Evolutionary conservation across 2,113 vertebrate genomes (phyloP).

Genomic region (Xyrauchen texanus): DNA sequence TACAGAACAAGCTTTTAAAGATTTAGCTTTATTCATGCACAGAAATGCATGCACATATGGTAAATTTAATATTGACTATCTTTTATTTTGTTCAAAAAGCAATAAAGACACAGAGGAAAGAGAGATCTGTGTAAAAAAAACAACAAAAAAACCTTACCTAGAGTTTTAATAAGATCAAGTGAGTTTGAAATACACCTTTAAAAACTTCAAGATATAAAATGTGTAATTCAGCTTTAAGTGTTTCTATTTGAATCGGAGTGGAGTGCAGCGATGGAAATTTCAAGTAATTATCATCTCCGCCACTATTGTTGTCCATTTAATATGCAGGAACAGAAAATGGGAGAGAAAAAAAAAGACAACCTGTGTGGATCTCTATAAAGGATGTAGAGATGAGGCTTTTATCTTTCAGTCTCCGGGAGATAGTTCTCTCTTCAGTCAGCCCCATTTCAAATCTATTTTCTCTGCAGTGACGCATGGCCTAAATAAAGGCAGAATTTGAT

Average conservation of each 20-base stretch:
- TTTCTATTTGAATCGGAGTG: conserved; percentile 30
- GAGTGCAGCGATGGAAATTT: conserved; percentile 41
- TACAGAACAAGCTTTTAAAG: background rate
- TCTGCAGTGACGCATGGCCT: conserved; percentile 41
- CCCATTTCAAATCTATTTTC: conserved; percentile 38
- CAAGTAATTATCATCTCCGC: conserved; percentile 51
- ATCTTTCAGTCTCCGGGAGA: background rate
- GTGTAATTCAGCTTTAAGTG: conserved; percentile 41
- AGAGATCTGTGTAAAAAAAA: too few species aligned
- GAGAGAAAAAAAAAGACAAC: conserved; percentile 6
- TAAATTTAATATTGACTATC: background rate
- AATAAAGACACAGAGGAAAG: too few species aligned
- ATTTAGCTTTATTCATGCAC: too few species aligned
- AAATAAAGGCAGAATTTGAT: conserved; percentile 28
- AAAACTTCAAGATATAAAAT: conserved; percentile 31
- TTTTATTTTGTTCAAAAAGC: background rate
- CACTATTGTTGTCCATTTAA: conserved; percentile 42
- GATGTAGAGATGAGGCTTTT: conserved; percentile 7
- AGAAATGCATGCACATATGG: too few species aligned
- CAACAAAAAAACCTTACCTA: background rate
- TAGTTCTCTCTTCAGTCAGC: background rate
- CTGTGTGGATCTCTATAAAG: conserved; percentile 10
- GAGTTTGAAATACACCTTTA: background rate
- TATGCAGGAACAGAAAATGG: conserved; percentile 26
- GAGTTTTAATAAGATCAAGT: background rate